phyloP scores from a whole-genome alignment of 1,140 invertebrate species.

The Andricus grossulariae region DNA sequence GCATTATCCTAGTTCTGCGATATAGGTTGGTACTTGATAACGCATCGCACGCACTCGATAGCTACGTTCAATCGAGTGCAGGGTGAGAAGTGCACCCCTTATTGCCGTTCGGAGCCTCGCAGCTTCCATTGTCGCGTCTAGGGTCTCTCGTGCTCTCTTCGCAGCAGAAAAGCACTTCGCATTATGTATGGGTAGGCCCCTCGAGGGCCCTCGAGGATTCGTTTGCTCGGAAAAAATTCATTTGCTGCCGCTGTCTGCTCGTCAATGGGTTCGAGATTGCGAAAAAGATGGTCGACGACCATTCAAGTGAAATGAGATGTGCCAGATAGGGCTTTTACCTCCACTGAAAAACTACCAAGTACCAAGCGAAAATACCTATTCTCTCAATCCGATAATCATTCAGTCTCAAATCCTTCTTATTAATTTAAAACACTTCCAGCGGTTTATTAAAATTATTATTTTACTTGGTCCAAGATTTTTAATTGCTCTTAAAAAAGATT shows the following conservation, averaged over 20 bases:
- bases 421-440: background rate
- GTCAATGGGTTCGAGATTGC: conserved; percentile 28
- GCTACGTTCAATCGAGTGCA: conserved; percentile 44
- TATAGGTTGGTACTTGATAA: conserved; percentile 43
- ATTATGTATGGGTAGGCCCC: conserved; percentile 62
- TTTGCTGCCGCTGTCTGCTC: conserved; percentile 51
- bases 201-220: conserved; percentile 65
- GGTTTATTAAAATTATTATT: no score
- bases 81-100: conserved; percentile 53
- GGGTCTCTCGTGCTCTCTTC: conserved; percentile 53
- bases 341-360: conserved; percentile 6
- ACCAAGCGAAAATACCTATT: background rate
- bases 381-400: conserved; percentile 21
- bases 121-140: conserved; percentile 65
- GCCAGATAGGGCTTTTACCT: conserved; percentile 21
- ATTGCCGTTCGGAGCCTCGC: conserved; percentile 60
- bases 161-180: conserved; percentile 59
- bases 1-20: background rate
- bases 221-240: conserved; percentile 71
- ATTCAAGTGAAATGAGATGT: conserved; percentile 26
- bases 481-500: no score
- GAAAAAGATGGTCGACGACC: conserved; percentile 15
- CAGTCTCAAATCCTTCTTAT: background rate
- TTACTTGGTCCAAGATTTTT: no score
- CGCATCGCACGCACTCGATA: conserved; percentile 54